Evolutionary conservation across 64 coral and sea anemone genomes (phyloP).

Genomic region (Acropora tenuis): DNA sequence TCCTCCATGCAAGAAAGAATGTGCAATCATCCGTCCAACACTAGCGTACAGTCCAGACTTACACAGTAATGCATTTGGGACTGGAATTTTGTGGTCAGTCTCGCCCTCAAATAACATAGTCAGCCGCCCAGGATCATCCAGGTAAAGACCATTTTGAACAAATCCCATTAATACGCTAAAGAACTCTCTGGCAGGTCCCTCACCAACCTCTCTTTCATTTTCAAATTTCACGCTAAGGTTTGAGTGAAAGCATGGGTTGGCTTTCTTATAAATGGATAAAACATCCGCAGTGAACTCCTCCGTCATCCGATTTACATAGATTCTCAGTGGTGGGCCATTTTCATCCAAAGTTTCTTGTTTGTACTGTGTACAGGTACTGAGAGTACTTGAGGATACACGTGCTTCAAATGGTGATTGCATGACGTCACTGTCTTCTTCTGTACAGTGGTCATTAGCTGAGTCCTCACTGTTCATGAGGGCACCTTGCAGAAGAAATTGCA

Average conservation of each 20-base stretch:
- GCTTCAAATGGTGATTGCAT: conserved; percentile 42
- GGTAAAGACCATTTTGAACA: conserved; percentile 37
- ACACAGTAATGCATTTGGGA: conserved; percentile 37
- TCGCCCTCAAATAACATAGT: conserved; percentile 43
- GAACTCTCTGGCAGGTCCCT: conserved; percentile 44
- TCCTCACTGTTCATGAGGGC: conserved; percentile 12
- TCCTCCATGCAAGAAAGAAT: conserved; percentile 49
- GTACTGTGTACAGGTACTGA: conserved; percentile 7
- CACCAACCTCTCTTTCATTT: conserved; percentile 54
- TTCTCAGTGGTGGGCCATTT: conserved; percentile 41
- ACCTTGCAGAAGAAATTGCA: conserved; percentile 28
- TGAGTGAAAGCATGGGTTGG: conserved; percentile 21
- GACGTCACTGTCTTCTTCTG: conserved; percentile 25
- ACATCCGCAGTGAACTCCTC: conserved; percentile 62
- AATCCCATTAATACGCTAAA: conserved; percentile 59
- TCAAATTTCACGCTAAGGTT: conserved; percentile 33
- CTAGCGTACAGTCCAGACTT: conserved; percentile 33
- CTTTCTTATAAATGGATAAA: conserved; percentile 58
- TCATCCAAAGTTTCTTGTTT: conserved; percentile 18
- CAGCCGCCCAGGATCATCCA: conserved; percentile 4
- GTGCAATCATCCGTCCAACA: conserved; percentile 52
- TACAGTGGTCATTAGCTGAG: not conserved
- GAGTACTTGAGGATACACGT: not conserved
- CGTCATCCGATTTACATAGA: conserved; percentile 47
- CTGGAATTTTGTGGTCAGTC: conserved; percentile 50